phyloP scores from a whole-genome alignment of 1,140 invertebrate species.

The Leptestheria dahalacensis region DNA sequence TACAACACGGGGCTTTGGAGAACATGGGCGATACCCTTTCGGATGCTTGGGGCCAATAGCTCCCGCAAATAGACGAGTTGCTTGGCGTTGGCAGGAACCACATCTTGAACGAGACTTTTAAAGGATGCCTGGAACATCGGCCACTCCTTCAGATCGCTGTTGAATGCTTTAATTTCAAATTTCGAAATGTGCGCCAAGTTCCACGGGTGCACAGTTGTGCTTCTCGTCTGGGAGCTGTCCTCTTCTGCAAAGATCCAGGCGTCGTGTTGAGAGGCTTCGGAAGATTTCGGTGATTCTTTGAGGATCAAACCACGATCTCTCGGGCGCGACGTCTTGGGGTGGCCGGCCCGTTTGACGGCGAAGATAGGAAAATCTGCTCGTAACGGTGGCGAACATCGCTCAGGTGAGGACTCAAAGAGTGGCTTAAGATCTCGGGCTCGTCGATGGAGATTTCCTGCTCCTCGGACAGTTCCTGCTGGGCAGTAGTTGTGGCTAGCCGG shows the following conservation, averaged over 20 bases:
- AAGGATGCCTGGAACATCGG: not conserved
- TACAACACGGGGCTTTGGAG: not conserved
- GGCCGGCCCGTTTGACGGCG: too few species aligned
- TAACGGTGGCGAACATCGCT: not conserved
- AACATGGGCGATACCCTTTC: not conserved
- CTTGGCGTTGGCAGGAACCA: not conserved
- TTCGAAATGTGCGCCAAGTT: too few species aligned
- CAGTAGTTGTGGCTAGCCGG: too few species aligned
- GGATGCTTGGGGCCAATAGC: not conserved
- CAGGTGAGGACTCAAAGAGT: not conserved
- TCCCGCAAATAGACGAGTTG: not conserved
- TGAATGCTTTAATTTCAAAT: not conserved
- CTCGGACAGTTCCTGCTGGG: not conserved
- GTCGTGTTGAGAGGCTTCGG: not conserved
- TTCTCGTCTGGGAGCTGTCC: not conserved
- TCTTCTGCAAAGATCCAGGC: not conserved
- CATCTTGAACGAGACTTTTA: not conserved
- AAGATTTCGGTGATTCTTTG: too few species aligned
- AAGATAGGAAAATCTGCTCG: not conserved
- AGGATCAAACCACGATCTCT: too few species aligned
- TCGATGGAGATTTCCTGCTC: not conserved
- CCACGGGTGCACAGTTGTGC: not conserved
- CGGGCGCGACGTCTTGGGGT: too few species aligned
- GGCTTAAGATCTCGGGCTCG: not conserved
- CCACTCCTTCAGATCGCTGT: conserved; percentile 1